These are phyloP conservation scores for Disparrhopalites patrizii DNA, from an alignment of 2,888 invertebrate genomes.

Conservation along the genomic window DNA sequence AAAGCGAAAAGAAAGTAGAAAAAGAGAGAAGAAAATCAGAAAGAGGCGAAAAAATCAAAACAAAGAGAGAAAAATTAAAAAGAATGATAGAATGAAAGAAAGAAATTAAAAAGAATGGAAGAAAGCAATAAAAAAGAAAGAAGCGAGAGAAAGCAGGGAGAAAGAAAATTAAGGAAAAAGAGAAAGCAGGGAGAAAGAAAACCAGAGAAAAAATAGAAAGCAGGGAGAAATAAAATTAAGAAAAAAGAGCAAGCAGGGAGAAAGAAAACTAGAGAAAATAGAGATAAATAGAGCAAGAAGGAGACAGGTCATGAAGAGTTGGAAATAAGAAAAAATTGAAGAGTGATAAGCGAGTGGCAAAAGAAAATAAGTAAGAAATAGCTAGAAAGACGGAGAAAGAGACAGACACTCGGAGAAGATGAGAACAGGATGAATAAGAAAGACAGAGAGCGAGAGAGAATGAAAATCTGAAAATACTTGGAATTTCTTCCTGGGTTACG, in stretches of 20 bases:
- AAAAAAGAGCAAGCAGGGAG: not conserved
- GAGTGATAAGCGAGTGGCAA: not conserved
- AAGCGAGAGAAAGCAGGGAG: not conserved
- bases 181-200: not conserved
- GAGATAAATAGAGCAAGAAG: no score
- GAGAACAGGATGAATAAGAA: no score
- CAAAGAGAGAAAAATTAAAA: not conserved
- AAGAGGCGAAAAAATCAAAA: not conserved
- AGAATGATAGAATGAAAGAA: not conserved
- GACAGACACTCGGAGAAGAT: not conserved
- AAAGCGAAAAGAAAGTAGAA: not conserved
- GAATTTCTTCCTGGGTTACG: not conserved
- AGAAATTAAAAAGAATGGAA: not conserved
- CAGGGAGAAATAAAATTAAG: no score
- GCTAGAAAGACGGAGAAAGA: no score
- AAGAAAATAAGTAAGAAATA: not conserved
- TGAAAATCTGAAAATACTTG: slow-evolving; percentile 1
- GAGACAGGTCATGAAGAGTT: not conserved
- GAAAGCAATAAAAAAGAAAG: not conserved
- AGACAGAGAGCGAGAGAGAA: not conserved
- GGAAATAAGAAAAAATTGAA: not conserved
- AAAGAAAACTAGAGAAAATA: no score
- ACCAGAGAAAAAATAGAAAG: no score
- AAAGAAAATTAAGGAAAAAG: not conserved
- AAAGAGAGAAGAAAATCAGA: not conserved